Percentiles rank a stretch among this genome's conserved stretches.
Evolutionary conservation across 2,888 invertebrate species (phyloP).

Genomic region (Sarcophaga subvicina): DNA sequence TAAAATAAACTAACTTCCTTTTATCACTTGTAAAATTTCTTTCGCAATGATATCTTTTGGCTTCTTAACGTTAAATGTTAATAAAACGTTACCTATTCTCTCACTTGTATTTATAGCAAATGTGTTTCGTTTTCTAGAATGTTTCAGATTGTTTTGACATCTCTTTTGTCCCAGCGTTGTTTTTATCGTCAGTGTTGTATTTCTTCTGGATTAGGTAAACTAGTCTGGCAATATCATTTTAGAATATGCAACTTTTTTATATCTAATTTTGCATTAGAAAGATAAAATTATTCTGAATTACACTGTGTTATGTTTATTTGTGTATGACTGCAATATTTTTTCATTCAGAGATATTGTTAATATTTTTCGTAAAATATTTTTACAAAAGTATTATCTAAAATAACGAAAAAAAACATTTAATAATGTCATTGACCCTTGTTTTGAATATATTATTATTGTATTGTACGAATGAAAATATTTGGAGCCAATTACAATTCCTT

Average conservation of each 20-base stretch:
- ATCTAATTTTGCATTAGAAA: too few relatives aligned
- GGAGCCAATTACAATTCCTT: too few relatives aligned
- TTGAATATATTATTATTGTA: too few relatives aligned
- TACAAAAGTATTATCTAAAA: conserved; percentile 32
- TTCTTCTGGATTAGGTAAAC: not conserved
- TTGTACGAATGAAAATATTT: too few relatives aligned
- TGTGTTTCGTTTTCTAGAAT: conserved; percentile 69
- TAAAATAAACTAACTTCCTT: too few relatives aligned
- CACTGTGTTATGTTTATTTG: too few relatives aligned
- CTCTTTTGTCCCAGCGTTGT: not conserved
- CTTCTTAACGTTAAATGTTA: conserved; percentile 49
- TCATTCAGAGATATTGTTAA: conserved; percentile 40
- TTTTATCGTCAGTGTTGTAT: not conserved
- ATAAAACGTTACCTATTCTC: conserved; percentile 33
- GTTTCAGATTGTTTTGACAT: conserved; percentile 70
- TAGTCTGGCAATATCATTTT: not conserved
- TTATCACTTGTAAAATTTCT: not conserved
- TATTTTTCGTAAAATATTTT: conserved; percentile 45
- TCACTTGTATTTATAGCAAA: conserved; percentile 69
- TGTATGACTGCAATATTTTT: conserved; percentile 51
- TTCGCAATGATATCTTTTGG: conserved; percentile 3
- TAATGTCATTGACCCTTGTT: too few relatives aligned
- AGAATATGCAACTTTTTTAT: not conserved
- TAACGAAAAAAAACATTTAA: not conserved
- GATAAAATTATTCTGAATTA: too few relatives aligned